A percentile compares a stretch with the other conserved stretches of the same genome.
Conservation (phyloP, 2,113 vertebrate species). For the Motacilla tschutschensis region DNA sequence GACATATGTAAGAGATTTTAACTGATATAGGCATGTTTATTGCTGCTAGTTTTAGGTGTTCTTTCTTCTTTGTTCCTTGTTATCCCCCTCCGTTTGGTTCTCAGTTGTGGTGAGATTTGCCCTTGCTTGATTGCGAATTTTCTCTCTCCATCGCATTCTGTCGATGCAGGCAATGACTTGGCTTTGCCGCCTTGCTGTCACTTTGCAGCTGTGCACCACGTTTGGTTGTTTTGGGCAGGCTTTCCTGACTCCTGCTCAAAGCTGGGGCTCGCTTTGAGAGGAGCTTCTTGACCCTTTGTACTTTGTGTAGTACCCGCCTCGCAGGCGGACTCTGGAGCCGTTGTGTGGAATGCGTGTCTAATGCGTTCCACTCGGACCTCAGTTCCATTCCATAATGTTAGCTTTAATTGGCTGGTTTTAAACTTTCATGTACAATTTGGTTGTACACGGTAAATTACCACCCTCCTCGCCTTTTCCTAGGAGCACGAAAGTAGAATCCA, state of each 20-base stretch:
- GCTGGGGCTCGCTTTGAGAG: not conserved
- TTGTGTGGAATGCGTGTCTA: slow-evolving; percentile 76
- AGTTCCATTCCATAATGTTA: slow-evolving; percentile 70
- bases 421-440: slow-evolving; percentile 68
- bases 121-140: not conserved
- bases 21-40: not conserved
- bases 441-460: slow-evolving; percentile 61
- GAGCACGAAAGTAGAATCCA: slow-evolving; percentile 26
- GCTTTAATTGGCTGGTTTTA: slow-evolving; percentile 71
- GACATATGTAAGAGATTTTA: not conserved
- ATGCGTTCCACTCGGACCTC: slow-evolving; percentile 66
- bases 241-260: slow-evolving; percentile 7
- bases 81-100: not conserved
- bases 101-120: not conserved
- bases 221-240: slow-evolving; percentile 1
- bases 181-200: not conserved
- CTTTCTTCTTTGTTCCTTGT: not conserved
- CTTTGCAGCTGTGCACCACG: not conserved
- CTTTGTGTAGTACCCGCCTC: slow-evolving; percentile 32
- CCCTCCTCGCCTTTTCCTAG: slow-evolving; percentile 35
- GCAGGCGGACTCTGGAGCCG: slow-evolving; percentile 45
- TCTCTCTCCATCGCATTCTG: fast-evolving
- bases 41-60: not conserved
- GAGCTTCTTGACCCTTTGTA: slow-evolving; percentile 68
- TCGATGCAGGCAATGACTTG: not conserved